Conservation (phyloP, 1,140 invertebrate genomes). For the Drosophila ohnishii region DNA sequence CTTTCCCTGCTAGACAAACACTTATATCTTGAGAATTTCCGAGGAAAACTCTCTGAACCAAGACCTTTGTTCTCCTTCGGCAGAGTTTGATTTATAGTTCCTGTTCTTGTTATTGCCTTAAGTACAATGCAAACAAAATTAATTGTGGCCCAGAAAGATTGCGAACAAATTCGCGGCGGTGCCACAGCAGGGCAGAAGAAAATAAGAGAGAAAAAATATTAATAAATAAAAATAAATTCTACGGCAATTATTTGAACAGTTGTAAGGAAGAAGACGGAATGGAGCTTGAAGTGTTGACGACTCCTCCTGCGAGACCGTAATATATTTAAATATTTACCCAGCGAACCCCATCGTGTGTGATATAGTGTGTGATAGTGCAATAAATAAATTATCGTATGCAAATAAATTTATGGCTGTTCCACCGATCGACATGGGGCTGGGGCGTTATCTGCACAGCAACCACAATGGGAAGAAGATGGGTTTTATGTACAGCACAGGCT, state of each 20-base stretch:
- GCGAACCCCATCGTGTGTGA: constrained; percentile 1
- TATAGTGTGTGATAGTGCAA: constrained; percentile 50
- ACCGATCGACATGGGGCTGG: constrained; percentile 27
- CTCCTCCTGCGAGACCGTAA: constrained; percentile 14
- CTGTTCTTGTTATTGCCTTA: constrained; percentile 51
- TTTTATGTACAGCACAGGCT: constrained; percentile 70
- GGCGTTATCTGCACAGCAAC: constrained; percentile 52
- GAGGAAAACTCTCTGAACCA: constrained; percentile 8
- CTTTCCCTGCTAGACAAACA: constrained; percentile 4
- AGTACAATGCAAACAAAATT: constrained; percentile 71
- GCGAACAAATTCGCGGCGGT: constrained; percentile 51
- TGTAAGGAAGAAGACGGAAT: constrained; percentile 71
- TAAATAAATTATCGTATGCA: constrained; percentile 80
- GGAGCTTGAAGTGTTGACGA: constrained; percentile 41
- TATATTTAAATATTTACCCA: constrained; percentile 55
- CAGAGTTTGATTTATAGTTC: constrained; percentile 48
- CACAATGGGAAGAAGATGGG: constrained; percentile 5
- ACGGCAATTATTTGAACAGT: constrained; percentile 66
- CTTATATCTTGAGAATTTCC: background rate
- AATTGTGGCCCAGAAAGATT: constrained; percentile 61
- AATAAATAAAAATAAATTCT: constrained; percentile 52
- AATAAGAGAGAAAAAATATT: constrained; percentile 45
- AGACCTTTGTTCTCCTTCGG: constrained; percentile 29
- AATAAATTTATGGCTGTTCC: constrained; percentile 70
- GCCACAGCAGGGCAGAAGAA: constrained; percentile 12